These are phyloP conservation scores for Lateolabrax maculatus DNA, from an alignment of 2,797 vertebrate genomes.

Conservation along the genomic window DNA sequence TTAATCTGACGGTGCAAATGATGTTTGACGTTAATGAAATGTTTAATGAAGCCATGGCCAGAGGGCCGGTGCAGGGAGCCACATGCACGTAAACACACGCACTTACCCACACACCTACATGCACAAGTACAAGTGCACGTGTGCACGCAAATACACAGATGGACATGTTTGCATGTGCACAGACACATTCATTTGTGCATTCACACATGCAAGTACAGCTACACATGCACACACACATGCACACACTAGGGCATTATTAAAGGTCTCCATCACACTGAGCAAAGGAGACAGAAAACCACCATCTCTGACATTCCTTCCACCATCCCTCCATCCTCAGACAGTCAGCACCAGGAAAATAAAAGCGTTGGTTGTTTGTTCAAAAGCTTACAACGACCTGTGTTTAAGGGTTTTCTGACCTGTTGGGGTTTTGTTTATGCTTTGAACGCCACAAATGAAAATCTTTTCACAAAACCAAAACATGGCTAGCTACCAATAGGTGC, in stretches of 20 bases:
- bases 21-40: constrained; percentile 83
- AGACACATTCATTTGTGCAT: neutral
- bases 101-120: neutral
- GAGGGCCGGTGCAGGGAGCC: constrained; percentile 52
- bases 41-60: constrained; percentile 78
- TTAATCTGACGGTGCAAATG: constrained; percentile 71
- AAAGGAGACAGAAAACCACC: constrained; percentile 57
- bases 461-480: neutral
- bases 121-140: neutral
- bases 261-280: constrained; percentile 60
- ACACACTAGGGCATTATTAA: constrained; percentile 32
- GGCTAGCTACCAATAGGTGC: neutral
- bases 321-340: constrained; percentile 4
- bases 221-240: neutral
- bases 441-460: too few relatives aligned
- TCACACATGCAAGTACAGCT: neutral
- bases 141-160: constrained; percentile 2
- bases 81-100: constrained; percentile 27
- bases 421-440: too few relatives aligned
- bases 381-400: neutral
- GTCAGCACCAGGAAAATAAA: constrained; percentile 10
- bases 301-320: constrained; percentile 20
- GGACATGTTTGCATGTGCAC: neutral
- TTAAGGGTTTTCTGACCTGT: neutral
- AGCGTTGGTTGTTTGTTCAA: neutral